Conservation (phyloP, 2,888 invertebrate genomes). For the Archips xylosteana region DNA sequence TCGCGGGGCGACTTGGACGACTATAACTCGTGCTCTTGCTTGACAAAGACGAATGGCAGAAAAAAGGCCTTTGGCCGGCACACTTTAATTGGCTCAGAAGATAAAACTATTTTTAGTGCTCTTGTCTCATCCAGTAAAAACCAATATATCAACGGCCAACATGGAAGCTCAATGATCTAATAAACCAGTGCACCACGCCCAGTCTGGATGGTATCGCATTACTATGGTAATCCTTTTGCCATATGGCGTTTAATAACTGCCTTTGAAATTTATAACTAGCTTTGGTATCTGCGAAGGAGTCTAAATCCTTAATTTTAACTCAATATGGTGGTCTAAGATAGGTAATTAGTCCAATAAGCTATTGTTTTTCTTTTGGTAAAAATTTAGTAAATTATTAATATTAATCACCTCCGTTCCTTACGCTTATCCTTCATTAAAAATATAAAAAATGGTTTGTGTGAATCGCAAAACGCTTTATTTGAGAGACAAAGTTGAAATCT, state of each 20-base stretch:
- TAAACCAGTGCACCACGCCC: slow-evolving; percentile 44
- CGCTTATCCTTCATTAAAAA: no score
- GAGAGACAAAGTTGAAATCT: no score
- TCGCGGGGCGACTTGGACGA: no score
- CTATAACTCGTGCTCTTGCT: no score
- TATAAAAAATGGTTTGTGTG: no score
- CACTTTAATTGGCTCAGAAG: no score
- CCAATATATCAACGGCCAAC: background rate
- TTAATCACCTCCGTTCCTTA: no score
- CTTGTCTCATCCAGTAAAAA: slow-evolving; percentile 12
- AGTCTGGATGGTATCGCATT: slow-evolving; percentile 37
- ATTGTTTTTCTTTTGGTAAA: background rate
- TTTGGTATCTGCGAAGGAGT: background rate
- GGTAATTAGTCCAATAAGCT: background rate
- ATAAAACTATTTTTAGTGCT: background rate
- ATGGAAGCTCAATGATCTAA: slow-evolving; percentile 39
- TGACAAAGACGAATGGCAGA: no score
- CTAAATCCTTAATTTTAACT: background rate
- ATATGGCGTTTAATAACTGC: slow-evolving; percentile 13
- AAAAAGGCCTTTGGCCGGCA: no score
- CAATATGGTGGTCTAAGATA: background rate
- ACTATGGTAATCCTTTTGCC: slow-evolving; percentile 31
- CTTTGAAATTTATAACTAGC: slow-evolving; percentile 12
- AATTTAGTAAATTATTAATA: background rate
- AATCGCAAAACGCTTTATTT: no score